Evolutionary conservation across 2,797 vertebrate species (phyloP), one percentile per base, ranked within the genome.

Genomic region (Macroramphosus scolopax): DNA sequence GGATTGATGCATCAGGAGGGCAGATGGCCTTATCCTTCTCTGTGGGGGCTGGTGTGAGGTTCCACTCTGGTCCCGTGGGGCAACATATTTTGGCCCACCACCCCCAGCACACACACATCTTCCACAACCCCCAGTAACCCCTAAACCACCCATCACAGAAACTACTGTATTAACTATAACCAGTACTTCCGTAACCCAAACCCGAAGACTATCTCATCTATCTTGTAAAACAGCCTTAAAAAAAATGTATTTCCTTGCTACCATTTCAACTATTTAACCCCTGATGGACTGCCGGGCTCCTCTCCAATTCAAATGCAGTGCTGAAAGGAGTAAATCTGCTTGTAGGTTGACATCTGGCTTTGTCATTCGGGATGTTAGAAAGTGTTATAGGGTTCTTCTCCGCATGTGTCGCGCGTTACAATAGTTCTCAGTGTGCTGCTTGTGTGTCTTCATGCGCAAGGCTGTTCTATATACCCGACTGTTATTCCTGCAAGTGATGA

Each of bases 21-120:
- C 90, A 92, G 90, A 92, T 90, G 90, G 89, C 32, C 82, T 81
- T 70, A 83, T 82, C 81, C 84, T 83, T 62, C 71, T 82, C 74
- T 77, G 75, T 77, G 85, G 87, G 86, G 86, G 87, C 78, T 81
- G 79, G 83, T 87, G 82, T 87, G 82, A 83, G 81, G 77, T 80
- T 88, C 81, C 77, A 82, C 48, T 62, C 51, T 60, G 53, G 62
- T 87, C 88, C 84, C 88, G 18, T 6, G 81, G 81, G 89, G 82
- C 61, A 57, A 57, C 63, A 78, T 72, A 85, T 79, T 83, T 77
- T 42, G 46, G n/a, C 43, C 40, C 24, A 17, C 50, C 9, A 6
- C 52, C 37, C 35, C 35, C 32, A 13, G 48, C 51, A 51, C 52
- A 68, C 42, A 25, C 50, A 45, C 39, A 57, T 32, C 8, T 17